Percentiles rank a stretch among this genome's conserved stretches.
phyloP scores from a whole-genome alignment of 35 echinoderm and acorn worm genomes.

The Hemicentrotus pulcherrimus region DNA sequence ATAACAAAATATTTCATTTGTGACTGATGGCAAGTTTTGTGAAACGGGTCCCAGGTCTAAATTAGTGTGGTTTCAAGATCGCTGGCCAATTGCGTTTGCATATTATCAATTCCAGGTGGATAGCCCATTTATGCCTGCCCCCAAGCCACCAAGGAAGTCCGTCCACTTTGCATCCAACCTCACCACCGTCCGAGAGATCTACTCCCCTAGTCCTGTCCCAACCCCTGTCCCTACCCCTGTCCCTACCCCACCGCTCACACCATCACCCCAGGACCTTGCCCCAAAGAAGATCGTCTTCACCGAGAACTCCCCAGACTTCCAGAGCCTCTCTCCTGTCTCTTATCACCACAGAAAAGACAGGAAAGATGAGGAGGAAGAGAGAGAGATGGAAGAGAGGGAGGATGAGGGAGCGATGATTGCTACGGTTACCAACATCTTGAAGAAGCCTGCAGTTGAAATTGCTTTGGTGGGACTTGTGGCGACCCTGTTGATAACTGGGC shows the following conservation, averaged over 20 bases:
- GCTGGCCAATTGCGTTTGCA: no score
- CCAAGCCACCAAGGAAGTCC: neutral
- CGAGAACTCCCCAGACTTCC: conserved; percentile 32
- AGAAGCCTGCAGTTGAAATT: conserved; percentile 64
- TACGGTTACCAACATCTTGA: conserved; percentile 47
- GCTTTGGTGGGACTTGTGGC: conserved; percentile 47
- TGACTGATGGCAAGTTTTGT: no score
- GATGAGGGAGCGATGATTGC: conserved; percentile 14
- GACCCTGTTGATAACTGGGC: conserved; percentile 57
- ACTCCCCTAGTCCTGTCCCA: neutral
- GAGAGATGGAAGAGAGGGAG: neutral
- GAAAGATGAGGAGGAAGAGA: neutral
- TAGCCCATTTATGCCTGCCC: neutral
- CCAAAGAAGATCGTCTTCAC: neutral
- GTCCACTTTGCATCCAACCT: conserved; percentile 32
- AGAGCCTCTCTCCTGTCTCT: neutral
- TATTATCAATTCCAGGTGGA: neutral
- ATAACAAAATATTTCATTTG: no score
- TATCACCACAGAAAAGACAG: neutral
- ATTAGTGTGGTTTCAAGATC: no score
- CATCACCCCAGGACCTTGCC: neutral
- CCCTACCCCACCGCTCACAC: neutral
- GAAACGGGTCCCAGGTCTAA: no score
- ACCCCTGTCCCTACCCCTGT: neutral
- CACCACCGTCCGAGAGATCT: neutral